A percentile compares a stretch with the other conserved stretches of the same genome.
Conservation (phyloP, 2,888 invertebrate genomes). For the Apodemia mormo region DNA sequence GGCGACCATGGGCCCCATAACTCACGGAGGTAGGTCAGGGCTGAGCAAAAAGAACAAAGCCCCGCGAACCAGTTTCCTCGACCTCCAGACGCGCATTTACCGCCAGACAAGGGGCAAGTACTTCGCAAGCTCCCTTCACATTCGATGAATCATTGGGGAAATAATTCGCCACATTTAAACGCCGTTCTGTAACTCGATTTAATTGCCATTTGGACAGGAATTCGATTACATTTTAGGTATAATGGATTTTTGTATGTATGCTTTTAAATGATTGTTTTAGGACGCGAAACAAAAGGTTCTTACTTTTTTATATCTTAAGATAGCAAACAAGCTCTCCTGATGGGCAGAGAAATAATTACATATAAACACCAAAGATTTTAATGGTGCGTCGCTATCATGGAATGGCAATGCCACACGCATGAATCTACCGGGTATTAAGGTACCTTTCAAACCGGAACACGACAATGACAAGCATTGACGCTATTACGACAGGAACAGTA, state of each 20-base stretch:
- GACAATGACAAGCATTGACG: too few relatives aligned
- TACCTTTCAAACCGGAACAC: too few relatives aligned
- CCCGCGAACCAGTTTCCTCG: constrained; percentile 51
- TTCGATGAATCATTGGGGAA: constrained; percentile 11
- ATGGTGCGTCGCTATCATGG: too few relatives aligned
- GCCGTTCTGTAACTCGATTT: not conserved
- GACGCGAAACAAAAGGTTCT: not conserved
- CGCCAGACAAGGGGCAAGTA: constrained; percentile 15
- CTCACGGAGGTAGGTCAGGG: constrained; percentile 71
- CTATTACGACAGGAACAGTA: too few relatives aligned
- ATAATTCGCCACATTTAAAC: constrained; percentile 6
- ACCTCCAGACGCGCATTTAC: constrained; percentile 51
- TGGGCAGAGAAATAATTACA: too few relatives aligned
- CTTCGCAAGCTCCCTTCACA: constrained; percentile 8
- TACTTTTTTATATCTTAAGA: too few relatives aligned
- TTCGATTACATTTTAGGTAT: constrained; percentile 1
- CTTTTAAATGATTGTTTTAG: not conserved
- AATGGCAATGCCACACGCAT: too few relatives aligned
- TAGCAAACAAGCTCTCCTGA: too few relatives aligned
- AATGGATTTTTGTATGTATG: not conserved
- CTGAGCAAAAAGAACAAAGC: constrained; percentile 47
- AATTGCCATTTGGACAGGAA: not conserved
- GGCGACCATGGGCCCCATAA: constrained; percentile 47
- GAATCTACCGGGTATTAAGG: too few relatives aligned
- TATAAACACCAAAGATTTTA: too few relatives aligned